Conservation (phyloP, 1,140 invertebrate species). For the Helicoverpa armigera region DNA sequence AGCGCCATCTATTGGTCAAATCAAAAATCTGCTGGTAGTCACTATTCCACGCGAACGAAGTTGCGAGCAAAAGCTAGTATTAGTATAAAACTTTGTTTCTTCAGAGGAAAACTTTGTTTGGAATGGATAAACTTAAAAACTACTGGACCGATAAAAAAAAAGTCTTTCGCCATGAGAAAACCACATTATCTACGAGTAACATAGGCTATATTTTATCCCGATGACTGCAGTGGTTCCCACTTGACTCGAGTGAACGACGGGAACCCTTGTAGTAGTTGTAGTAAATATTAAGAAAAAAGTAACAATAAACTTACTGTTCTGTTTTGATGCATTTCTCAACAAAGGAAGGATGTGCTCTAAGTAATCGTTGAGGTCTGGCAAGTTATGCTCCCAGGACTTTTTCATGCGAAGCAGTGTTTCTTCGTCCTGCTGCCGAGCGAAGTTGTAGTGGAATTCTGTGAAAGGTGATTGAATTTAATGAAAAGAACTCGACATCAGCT, state of each 20-base stretch:
- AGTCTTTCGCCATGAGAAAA: too few species aligned
- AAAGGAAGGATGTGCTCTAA: conserved; percentile 86
- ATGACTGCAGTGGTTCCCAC: too few species aligned
- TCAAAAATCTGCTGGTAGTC: too few species aligned
- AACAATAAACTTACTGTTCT: conserved; percentile 87
- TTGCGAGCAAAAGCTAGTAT: too few species aligned
- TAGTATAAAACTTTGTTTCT: too few species aligned
- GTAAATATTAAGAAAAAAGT: not conserved
- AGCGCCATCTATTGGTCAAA: too few species aligned
- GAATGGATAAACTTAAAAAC: too few species aligned
- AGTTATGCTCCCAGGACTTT: conserved; percentile 79
- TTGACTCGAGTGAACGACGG: too few species aligned
- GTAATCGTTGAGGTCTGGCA: conserved; percentile 79
- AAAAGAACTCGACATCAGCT: not conserved
- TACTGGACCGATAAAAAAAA: too few species aligned
- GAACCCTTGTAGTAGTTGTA: too few species aligned
- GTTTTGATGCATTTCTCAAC: conserved; percentile 85
- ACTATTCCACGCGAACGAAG: too few species aligned
- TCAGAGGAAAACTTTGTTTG: too few species aligned
- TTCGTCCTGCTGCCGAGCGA: conserved; percentile 80
- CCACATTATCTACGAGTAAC: not conserved
- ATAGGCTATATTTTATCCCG: not conserved
- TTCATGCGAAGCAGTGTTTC: conserved; percentile 74
- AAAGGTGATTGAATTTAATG: conserved; percentile 38
- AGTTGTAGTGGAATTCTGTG: conserved; percentile 75